Base-by-base conservation (phyloP, 2,888 invertebrate species). In the Acleris holmiana region DNA sequence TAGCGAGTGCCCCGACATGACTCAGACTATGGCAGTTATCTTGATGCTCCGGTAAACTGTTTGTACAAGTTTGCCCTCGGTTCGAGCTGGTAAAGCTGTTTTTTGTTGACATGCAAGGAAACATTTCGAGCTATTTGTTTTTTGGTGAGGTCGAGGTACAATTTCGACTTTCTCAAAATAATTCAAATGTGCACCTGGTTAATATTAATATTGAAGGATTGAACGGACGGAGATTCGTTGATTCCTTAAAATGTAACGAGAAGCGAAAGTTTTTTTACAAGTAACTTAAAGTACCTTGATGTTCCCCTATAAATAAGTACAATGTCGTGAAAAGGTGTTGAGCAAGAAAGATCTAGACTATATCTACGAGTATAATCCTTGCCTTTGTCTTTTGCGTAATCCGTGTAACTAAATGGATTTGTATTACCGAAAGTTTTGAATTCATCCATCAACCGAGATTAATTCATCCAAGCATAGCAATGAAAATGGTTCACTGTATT, bases 1-100 rank as follows among this genome's bases (percentile, higher is more conserved):
- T 67, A 74, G 70, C 73, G 70, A 71, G 72, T 71, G 69, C 68
- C 59, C 54, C 66, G 66, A 69, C 71, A 63, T 63, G 58, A 40
- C 56, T 55, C 67, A 62, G 68, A 71, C 67, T 66, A 51, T 57
- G 55, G 61, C 63, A 54, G 54, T 69, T 68, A 72, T 74, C 71
- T 69, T 68, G 72, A 69, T 69, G 65, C 50, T 61, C 50, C 23
- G 49, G 64, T 68, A 57, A 67, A 67, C 69, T 71, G 67, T 68
- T 63, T 68, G 54, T 60, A 40, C 60, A 60, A 65, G 51, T 48
- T 53, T 59, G 57, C 51, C 53, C 23, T 6, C 23, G 50, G 53
- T 64, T 54, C 29, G 53, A 50, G 46, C 40, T n/a, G 48, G 17
- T 53, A 41, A 58, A 40, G 41, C 19, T 15, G 35, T 40, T 55